phyloP scores from a whole-genome alignment of 2,888 invertebrate genomes.

The Anorthoa munda region DNA sequence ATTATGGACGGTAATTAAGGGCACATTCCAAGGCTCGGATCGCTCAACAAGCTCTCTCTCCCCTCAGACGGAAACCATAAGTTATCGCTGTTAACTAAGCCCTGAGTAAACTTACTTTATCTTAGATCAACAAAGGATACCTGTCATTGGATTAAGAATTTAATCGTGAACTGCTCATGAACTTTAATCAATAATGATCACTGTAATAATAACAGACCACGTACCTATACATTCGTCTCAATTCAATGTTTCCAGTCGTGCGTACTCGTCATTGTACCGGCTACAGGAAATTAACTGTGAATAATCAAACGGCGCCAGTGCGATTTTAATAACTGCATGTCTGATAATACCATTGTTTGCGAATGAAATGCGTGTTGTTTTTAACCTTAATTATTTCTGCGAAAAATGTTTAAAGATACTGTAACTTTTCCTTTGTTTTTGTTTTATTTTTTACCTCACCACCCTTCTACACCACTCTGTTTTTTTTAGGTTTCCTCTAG shows the following conservation, averaged over 20 bases:
- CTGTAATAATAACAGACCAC: not conserved
- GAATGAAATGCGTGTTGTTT: not conserved
- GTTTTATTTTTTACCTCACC: not conserved
- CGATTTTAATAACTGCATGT: conserved; percentile 21
- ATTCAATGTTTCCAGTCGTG: conserved; percentile 9
- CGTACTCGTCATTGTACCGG: not conserved
- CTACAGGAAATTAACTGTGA: conserved; percentile 10
- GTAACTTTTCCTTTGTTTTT: not conserved
- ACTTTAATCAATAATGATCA: not conserved
- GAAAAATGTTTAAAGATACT: not conserved
- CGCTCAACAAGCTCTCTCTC: conserved; percentile 41
- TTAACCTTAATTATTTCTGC: not conserved
- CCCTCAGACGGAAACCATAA: conserved; percentile 50
- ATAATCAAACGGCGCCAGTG: conserved; percentile 14
- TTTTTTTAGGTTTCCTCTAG: not conserved
- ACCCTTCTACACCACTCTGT: not conserved
- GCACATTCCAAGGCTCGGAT: conserved; percentile 39
- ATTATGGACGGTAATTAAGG: conserved; percentile 52
- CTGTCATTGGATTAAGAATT: conserved; percentile 12
- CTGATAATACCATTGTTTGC: conserved; percentile 11
- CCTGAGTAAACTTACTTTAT: conserved; percentile 32
- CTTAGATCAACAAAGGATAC: conserved; percentile 28
- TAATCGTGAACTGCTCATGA: conserved; percentile 18
- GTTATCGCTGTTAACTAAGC: conserved; percentile 43
- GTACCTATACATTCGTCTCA: not conserved